phyloP scores from a whole-genome alignment of 1,140 invertebrate species.

The Pseudomyrmex gracilis region DNA sequence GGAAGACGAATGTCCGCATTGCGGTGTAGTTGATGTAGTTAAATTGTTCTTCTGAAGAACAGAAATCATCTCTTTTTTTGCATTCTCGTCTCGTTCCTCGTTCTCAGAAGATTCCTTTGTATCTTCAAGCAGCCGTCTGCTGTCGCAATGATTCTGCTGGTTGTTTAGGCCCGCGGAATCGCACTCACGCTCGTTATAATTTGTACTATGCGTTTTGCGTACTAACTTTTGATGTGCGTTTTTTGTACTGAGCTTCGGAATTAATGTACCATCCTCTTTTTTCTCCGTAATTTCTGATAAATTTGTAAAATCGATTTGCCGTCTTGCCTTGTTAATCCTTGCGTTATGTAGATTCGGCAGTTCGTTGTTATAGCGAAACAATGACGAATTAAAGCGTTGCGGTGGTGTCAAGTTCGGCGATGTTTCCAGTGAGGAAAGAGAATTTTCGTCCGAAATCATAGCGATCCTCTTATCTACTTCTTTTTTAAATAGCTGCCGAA shows the following conservation, averaged over 20 bases:
- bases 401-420: slow-evolving; percentile 7
- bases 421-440: background rate
- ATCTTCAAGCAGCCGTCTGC: slow-evolving; percentile 51
- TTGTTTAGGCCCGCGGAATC: slow-evolving; percentile 37
- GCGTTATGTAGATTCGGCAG: slow-evolving; percentile 56
- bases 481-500: slow-evolving; percentile 81
- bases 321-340: slow-evolving; percentile 54
- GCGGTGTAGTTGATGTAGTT: slow-evolving; percentile 21
- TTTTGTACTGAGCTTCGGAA: slow-evolving; percentile 71
- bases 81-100: slow-evolving; percentile 8
- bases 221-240: slow-evolving; percentile 72
- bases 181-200: slow-evolving; percentile 63
- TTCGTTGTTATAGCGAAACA: slow-evolving; percentile 46
- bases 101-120: slow-evolving; percentile 1
- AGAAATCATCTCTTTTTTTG: slow-evolving; percentile 6
- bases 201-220: slow-evolving; percentile 77
- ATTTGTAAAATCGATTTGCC: slow-evolving; percentile 67
- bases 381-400: slow-evolving; percentile 47
- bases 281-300: slow-evolving; percentile 7
- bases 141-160: slow-evolving; percentile 41
- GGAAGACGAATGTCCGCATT: slow-evolving; percentile 61
- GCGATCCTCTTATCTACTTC: slow-evolving; percentile 74
- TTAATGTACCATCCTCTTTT: slow-evolving; percentile 32
- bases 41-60: slow-evolving; percentile 31
- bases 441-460: slow-evolving; percentile 32